Evolutionary conservation across 2,888 invertebrate genomes (phyloP).

Genomic region (Tanytarsus gracilentus): DNA sequence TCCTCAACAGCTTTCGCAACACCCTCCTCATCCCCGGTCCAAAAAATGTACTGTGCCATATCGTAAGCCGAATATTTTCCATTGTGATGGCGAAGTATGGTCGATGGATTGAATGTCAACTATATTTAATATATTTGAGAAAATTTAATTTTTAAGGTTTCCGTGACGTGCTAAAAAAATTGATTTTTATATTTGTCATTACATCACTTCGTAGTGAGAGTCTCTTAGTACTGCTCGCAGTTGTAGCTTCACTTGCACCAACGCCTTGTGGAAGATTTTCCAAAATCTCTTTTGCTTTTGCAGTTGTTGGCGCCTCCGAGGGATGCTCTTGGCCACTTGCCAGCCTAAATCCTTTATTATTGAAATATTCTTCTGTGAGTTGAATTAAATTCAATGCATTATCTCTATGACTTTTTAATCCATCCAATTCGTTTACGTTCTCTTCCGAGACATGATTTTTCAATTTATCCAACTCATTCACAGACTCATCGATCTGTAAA

Average conservation of each 20-base stretch:
- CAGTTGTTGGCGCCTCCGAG: background rate
- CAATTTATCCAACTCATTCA: conserved; percentile 1
- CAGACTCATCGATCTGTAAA: background rate
- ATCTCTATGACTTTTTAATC: no score
- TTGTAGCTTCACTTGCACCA: background rate
- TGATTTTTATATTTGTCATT: background rate
- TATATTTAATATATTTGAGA: conserved; percentile 33
- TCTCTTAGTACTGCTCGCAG: no score
- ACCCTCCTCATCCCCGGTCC: conserved; percentile 72
- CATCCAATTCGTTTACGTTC: no score
- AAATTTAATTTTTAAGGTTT: background rate
- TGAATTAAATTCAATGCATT: no score
- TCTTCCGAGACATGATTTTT: no score
- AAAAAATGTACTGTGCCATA: conserved; percentile 74
- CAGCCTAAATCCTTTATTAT: background rate
- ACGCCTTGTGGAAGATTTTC: conserved; percentile 13
- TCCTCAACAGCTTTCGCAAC: conserved; percentile 69
- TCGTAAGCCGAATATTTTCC: conserved; percentile 67
- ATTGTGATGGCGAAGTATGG: conserved; percentile 46
- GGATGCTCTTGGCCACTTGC: background rate
- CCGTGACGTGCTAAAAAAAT: background rate
- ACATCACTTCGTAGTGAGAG: no score
- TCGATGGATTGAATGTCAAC: conserved; percentile 37
- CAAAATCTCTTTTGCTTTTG: conserved; percentile 6
- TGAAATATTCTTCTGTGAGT: no score